These are phyloP conservation scores for Morone chrysops DNA, from an alignment of 2,113 vertebrate genomes.

Conservation along the genomic window DNA sequence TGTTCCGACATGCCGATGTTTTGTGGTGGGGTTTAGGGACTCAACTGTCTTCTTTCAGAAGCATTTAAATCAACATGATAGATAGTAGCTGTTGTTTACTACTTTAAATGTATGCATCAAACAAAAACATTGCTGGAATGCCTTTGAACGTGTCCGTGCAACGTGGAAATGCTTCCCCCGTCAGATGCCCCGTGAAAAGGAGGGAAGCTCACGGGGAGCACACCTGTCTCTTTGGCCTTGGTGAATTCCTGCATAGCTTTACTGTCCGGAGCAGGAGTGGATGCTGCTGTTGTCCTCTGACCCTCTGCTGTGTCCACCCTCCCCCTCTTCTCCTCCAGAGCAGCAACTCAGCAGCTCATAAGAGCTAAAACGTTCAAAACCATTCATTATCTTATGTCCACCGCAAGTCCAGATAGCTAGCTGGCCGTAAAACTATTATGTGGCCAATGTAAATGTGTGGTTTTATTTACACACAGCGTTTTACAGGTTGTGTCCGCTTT, in stretches of 20 bases:
- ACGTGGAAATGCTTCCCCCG: constrained; percentile 53
- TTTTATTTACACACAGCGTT: constrained; percentile 42
- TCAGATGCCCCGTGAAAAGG: constrained; percentile 41
- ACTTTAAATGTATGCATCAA: constrained; percentile 63
- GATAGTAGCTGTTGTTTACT: constrained; percentile 60
- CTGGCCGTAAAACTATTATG: constrained; percentile 29
- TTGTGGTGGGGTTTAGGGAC: not conserved
- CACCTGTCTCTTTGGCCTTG: constrained; percentile 68
- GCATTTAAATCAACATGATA: constrained; percentile 35
- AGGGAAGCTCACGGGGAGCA: constrained; percentile 62
- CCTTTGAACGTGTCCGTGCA: constrained; percentile 75
- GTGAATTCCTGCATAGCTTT: constrained; percentile 62
- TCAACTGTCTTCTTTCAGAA: constrained; percentile 7
- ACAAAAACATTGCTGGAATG: constrained; percentile 74
- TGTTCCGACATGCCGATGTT: not conserved
- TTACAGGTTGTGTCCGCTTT: constrained; percentile 16
- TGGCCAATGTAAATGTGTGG: constrained; percentile 37
- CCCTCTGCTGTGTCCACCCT: constrained; percentile 23
- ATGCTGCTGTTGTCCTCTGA: constrained; percentile 28
- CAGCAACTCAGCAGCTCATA: constrained; percentile 6
- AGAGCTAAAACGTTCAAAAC: constrained; percentile 17
- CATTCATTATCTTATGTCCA: constrained; percentile 32
- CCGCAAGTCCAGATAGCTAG: constrained; percentile 43
- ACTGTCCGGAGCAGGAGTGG: constrained; percentile 14
- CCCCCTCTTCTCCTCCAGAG: constrained; percentile 16